phyloP scores from a whole-genome alignment of 1,140 invertebrate genomes.

The Xylocopa sonorina region DNA sequence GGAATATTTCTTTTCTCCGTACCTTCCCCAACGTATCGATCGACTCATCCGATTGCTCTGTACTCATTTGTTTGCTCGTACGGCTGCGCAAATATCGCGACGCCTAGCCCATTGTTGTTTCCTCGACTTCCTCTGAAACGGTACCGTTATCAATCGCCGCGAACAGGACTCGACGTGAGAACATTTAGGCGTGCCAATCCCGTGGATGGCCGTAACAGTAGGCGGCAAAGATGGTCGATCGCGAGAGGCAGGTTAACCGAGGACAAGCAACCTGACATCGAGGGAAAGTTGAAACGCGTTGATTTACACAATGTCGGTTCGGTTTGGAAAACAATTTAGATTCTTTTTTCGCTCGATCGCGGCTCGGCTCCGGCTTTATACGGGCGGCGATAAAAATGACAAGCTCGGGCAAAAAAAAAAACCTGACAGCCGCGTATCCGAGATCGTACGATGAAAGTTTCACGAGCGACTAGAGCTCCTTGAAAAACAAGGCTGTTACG shows the following conservation, averaged over 20 bases:
- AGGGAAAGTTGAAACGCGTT: constrained; percentile 55
- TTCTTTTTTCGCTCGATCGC: constrained; percentile 16
- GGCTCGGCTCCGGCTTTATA: neutral
- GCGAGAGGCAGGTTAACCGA: constrained; percentile 39
- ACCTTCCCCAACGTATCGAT: no score
- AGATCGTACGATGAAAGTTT: neutral
- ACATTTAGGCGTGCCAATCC: constrained; percentile 36
- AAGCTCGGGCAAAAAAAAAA: no score
- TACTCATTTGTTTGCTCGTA: neutral
- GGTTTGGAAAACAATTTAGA: constrained; percentile 36
- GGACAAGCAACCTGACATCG: constrained; percentile 42
- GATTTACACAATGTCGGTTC: constrained; percentile 44
- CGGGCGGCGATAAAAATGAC: constrained; percentile 35
- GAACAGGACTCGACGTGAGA: constrained; percentile 38
- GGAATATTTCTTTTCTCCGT: neutral
- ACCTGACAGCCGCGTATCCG: neutral
- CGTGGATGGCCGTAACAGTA: constrained; percentile 49
- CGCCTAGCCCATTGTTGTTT: no score
- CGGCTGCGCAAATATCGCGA: no score
- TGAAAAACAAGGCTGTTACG: no score
- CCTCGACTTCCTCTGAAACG: neutral
- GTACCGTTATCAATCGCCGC: constrained; percentile 17
- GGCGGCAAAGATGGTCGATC: constrained; percentile 54
- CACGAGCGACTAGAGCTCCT: no score
- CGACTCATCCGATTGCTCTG: neutral